These are phyloP conservation scores for Xiphorhynchus erythropygius DNA, from an alignment of 2,797 vertebrate genomes.

Conservation along the genomic window DNA sequence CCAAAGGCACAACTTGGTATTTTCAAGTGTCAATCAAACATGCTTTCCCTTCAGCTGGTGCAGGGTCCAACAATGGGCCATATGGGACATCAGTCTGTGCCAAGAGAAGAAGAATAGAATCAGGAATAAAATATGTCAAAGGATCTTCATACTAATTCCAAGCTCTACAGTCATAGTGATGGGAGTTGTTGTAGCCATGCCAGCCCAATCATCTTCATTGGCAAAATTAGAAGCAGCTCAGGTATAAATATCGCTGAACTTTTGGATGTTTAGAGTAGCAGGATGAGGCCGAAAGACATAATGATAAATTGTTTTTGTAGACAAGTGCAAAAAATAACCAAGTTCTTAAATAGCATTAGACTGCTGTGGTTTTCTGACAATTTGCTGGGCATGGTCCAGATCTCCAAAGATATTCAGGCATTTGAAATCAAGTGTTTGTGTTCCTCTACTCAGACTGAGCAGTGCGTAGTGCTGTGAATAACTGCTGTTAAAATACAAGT, in stretches of 20 bases:
- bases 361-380: background rate
- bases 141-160: background rate
- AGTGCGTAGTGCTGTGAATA: background rate
- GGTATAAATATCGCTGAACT: conserved; percentile 28
- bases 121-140: conserved; percentile 28
- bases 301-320: background rate
- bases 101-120: conserved; percentile 43
- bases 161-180: background rate
- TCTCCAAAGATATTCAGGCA: background rate
- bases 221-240: conserved; percentile 6
- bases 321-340: background rate
- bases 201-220: background rate
- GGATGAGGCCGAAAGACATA: background rate
- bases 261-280: background rate
- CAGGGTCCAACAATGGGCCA: conserved; percentile 54
- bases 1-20: conserved; percentile 56
- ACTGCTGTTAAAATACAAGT: background rate
- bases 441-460: background rate
- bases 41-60: conserved; percentile 55
- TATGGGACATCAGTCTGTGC: conserved; percentile 22
- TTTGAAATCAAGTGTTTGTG: background rate
- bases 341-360: background rate
- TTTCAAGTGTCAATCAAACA: conserved; percentile 59
- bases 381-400: background rate
- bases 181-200: background rate